phyloP scores from a whole-genome alignment of 2,888 invertebrate genomes.

The Volucella inanis region DNA sequence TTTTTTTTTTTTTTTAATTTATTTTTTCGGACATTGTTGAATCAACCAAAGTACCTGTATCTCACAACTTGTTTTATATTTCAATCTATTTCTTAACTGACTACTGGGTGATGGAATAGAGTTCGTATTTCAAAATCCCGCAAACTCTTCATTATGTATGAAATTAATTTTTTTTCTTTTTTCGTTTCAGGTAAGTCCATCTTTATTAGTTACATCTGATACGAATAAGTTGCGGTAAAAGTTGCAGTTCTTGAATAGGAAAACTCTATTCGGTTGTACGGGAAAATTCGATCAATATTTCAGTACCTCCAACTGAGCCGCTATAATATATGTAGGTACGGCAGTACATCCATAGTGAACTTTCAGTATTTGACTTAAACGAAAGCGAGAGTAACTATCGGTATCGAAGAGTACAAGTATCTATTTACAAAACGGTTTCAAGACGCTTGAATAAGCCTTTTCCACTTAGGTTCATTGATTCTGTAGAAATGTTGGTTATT shows the following conservation, averaged over 20 bases:
- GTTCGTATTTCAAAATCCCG: constrained; percentile 51
- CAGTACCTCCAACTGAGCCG: not conserved
- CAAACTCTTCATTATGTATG: constrained; percentile 46
- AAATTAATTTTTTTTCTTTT: constrained; percentile 60
- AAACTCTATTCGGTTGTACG: constrained; percentile 35
- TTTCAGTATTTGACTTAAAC: constrained; percentile 21
- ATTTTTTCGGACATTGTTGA: not conserved
- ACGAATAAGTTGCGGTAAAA: constrained; percentile 34
- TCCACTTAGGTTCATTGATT: constrained; percentile 64
- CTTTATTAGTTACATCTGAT: constrained; percentile 24
- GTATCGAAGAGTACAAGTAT: not conserved
- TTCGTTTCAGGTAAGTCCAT: constrained; percentile 73
- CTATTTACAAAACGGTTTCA: constrained; percentile 1
- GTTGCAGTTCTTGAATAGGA: constrained; percentile 59
- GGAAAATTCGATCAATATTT: constrained; percentile 37
- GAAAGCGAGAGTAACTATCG: constrained; percentile 50
- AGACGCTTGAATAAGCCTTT: constrained; percentile 12
- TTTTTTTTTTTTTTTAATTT: not conserved
- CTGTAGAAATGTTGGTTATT: constrained; percentile 60
- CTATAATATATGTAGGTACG: not conserved
- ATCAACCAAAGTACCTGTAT: constrained; percentile 7
- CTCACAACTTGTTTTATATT: not conserved
- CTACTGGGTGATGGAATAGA: constrained; percentile 3
- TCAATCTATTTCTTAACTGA: constrained; percentile 32
- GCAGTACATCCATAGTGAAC: constrained; percentile 11